Percentiles rank a stretch among this genome's conserved stretches.
Conservation (phyloP, 1,140 invertebrate genomes). For the Branchinecta lynchi region DNA sequence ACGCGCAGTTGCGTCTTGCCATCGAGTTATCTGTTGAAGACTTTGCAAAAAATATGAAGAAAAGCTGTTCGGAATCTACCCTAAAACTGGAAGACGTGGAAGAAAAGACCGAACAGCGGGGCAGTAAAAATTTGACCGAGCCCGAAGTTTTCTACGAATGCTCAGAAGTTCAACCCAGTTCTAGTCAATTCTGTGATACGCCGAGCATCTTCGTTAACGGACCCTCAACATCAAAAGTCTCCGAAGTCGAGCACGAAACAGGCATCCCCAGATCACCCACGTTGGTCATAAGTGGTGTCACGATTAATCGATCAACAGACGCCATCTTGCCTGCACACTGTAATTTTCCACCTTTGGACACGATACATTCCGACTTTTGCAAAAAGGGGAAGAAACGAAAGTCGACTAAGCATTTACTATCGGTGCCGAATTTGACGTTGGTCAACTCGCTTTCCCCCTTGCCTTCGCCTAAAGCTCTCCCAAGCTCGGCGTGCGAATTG, state of each 20-base stretch:
- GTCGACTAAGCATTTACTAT: conserved; percentile 8
- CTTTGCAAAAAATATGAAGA: neutral
- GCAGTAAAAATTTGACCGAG: neutral
- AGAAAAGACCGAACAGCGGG: neutral
- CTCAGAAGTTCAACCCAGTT: neutral
- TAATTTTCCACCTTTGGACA: conserved; percentile 31
- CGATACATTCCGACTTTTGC: conserved; percentile 22
- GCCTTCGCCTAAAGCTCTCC: conserved; percentile 26
- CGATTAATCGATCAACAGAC: conserved; percentile 40
- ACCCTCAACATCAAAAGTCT: conserved; percentile 36
- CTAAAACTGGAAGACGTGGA: neutral
- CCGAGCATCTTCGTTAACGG: neutral
- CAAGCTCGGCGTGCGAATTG: conserved; percentile 38
- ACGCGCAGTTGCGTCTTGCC: neutral
- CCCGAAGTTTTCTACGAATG: neutral
- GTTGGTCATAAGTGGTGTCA: conserved; percentile 42
- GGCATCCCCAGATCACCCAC: conserved; percentile 43
- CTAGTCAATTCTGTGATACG: conserved; percentile 10
- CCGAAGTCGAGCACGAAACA: conserved; percentile 41
- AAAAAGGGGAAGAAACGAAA: conserved; percentile 7
- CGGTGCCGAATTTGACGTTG: neutral
- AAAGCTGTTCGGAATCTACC: neutral
- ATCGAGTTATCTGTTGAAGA: conserved; percentile 5
- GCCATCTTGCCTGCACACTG: conserved; percentile 21
- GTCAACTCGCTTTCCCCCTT: conserved; percentile 24